phyloP scores from a whole-genome alignment of 1,140 invertebrate species.

The Limonius californicus region DNA sequence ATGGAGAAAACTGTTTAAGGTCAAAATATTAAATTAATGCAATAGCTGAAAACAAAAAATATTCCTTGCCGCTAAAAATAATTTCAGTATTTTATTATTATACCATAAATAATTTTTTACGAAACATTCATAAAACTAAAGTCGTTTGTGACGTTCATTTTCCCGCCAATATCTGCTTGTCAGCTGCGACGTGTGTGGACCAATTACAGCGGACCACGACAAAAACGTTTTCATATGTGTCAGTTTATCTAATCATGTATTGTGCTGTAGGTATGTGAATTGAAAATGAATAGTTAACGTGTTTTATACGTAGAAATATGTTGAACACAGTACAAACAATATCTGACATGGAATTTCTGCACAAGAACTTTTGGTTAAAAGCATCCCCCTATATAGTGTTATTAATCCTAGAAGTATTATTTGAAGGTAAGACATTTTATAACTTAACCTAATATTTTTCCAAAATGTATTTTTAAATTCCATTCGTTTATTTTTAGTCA shows the following conservation, averaged over 20 bases:
- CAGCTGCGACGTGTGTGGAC: not conserved
- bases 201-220: not conserved
- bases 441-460: constrained; percentile 25
- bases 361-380: constrained; percentile 30
- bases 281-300: not conserved
- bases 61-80: no score
- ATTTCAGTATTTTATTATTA: no score
- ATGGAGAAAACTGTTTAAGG: no score
- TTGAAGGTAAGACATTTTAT: constrained; percentile 34
- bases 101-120: no score
- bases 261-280: not conserved
- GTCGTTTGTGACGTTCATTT: no score
- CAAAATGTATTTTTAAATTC: not conserved
- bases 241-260: not conserved
- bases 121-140: no score
- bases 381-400: constrained; percentile 35
- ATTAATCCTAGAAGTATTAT: constrained; percentile 36
- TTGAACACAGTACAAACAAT: not conserved
- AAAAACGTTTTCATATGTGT: not conserved
- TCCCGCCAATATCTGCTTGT: not conserved
- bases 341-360: not conserved
- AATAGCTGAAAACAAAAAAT: no score
- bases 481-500: constrained; percentile 49
- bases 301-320: not conserved
- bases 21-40: no score